phyloP scores from a whole-genome alignment of 2,888 invertebrate genomes.

The Euplagia quadripunctaria region DNA sequence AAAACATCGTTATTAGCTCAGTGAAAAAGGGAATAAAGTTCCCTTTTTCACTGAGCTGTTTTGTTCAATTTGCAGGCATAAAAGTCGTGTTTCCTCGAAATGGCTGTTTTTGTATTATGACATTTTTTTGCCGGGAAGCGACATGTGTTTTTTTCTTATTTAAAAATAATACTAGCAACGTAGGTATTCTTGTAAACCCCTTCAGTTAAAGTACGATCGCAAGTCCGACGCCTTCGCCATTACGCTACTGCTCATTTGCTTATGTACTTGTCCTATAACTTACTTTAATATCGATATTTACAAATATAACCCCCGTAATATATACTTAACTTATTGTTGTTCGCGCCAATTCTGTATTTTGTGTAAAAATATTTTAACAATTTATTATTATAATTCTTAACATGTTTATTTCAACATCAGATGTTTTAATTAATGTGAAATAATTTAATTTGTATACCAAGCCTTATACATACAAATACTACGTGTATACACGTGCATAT shows the following conservation, averaged over 20 bases:
- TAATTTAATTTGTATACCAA: constrained; percentile 14
- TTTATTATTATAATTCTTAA: neutral
- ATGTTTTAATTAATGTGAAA: constrained; percentile 8
- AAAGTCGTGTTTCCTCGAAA: no score
- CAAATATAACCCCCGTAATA: neutral
- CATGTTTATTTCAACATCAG: constrained; percentile 13
- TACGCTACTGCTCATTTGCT: neutral
- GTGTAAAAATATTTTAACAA: neutral
- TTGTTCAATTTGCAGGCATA: no score
- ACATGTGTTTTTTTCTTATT: no score
- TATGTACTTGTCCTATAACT: neutral
- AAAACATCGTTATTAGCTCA: no score
- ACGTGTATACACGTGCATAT: constrained; percentile 16
- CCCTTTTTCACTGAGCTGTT: no score
- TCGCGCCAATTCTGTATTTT: neutral
- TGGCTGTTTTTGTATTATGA: no score
- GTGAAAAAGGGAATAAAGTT: no score
- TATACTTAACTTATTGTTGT: neutral
- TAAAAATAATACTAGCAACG: no score
- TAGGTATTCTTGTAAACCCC: no score
- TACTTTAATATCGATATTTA: neutral
- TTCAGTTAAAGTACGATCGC: no score
- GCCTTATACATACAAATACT: neutral
- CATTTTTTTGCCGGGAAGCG: no score
- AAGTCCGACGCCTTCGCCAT: no score